A percentile compares a stretch with the other conserved stretches of the same genome.
phyloP scores from a whole-genome alignment of 1,140 invertebrate species.

The Achroia grisella region DNA sequence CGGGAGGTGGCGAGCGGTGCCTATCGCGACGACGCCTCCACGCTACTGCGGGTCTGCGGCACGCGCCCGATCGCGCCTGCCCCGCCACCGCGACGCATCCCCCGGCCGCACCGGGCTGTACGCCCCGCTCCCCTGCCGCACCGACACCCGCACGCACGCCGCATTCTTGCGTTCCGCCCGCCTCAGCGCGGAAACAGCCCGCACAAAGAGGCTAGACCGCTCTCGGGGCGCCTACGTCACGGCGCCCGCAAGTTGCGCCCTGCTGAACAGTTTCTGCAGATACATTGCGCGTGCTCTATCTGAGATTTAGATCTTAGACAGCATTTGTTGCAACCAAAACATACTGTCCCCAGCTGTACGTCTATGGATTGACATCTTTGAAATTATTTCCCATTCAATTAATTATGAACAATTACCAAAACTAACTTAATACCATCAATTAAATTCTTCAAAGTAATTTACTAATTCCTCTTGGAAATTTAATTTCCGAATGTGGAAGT shows the following conservation, averaged over 20 bases:
- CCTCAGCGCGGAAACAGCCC: constrained; percentile 27
- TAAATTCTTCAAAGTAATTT: too few relatives aligned
- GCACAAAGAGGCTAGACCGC: constrained; percentile 47
- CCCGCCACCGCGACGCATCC: constrained; percentile 37
- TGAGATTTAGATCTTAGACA: constrained; percentile 1
- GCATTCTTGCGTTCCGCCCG: constrained; percentile 54
- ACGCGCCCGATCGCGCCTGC: constrained; percentile 36
- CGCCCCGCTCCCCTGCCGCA: constrained; percentile 20
- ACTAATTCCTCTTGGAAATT: too few relatives aligned
- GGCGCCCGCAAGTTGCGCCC: neutral
- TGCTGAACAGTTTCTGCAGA: neutral
- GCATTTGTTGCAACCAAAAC: neutral
- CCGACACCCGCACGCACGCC: constrained; percentile 56
- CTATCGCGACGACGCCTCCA: constrained; percentile 53
- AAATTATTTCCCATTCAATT: too few relatives aligned
- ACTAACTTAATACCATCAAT: too few relatives aligned
- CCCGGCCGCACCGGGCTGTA: constrained; percentile 20
- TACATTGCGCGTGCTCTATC: constrained; percentile 2
- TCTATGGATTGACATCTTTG: too few relatives aligned
- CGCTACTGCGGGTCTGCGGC: constrained; percentile 66
- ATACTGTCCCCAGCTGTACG: too few relatives aligned
- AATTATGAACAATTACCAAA: too few relatives aligned
- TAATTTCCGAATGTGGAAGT: too few relatives aligned
- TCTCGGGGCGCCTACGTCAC: constrained; percentile 9
- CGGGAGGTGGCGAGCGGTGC: constrained; percentile 23